Evolutionary conservation across 2,113 vertebrate species (phyloP).

Genomic region (Ia io): DNA sequence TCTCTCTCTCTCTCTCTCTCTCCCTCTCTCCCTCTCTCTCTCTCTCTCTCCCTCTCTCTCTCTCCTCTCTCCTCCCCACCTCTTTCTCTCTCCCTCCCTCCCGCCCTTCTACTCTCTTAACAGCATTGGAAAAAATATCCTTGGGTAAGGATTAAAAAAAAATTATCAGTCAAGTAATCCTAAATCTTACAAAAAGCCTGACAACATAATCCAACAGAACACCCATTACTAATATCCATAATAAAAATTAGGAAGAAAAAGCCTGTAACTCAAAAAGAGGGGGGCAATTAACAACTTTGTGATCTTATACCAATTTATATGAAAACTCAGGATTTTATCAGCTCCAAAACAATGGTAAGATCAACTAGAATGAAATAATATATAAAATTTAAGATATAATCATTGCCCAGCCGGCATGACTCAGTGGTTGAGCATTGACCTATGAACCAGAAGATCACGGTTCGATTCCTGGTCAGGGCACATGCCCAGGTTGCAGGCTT

Average conservation of each 20-base stretch:
- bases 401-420: too few relatives aligned
- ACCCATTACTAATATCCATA: background rate
- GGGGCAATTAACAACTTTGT: background rate
- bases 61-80: too few relatives aligned
- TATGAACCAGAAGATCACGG: too few relatives aligned
- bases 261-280: background rate
- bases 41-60: too few relatives aligned
- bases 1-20: too few relatives aligned
- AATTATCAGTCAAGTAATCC: background rate
- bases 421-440: too few relatives aligned
- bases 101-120: too few relatives aligned
- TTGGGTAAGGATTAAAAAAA: background rate
- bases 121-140: too few relatives aligned
- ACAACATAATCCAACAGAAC: background rate
- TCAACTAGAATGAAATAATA: conserved; percentile 3
- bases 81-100: too few relatives aligned
- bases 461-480: too few relatives aligned
- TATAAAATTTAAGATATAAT: background rate
- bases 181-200: background rate
- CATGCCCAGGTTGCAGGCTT: too few relatives aligned
- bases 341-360: background rate
- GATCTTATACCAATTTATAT: background rate
- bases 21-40: too few relatives aligned
- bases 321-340: conserved; percentile 1
- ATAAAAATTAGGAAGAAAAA: conserved; percentile 30